Evolutionary conservation across 2,113 vertebrate species (phyloP).

Genomic region (Pseudorhombus dupliciocellatus): DNA sequence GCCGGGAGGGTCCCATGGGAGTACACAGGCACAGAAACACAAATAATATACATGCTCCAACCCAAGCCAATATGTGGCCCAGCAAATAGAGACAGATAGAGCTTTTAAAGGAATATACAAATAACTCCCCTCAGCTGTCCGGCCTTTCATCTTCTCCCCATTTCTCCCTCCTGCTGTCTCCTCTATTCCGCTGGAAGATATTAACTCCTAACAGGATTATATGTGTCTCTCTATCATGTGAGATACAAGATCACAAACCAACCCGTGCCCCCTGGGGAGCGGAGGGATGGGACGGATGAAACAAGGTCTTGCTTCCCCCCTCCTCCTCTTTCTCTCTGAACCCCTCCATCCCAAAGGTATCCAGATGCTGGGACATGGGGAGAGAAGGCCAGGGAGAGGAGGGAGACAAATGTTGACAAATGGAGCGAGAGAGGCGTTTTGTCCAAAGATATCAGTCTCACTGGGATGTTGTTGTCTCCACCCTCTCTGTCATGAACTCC

Average conservation of each 20-base stretch:
- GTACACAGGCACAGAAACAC: slow-evolving; percentile 46
- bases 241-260: slow-evolving; percentile 74
- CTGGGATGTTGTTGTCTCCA: slow-evolving; percentile 48
- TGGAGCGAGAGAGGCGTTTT: slow-evolving; percentile 68
- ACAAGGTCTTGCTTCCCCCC: slow-evolving; percentile 45
- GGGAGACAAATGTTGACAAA: slow-evolving; percentile 58
- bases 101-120: slow-evolving; percentile 23
- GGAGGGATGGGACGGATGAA: slow-evolving; percentile 56
- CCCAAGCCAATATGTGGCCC: slow-evolving; percentile 49
- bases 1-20: slow-evolving; percentile 66
- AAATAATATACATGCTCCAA: slow-evolving; percentile 46
- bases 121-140: slow-evolving; percentile 23
- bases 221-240: slow-evolving; percentile 76
- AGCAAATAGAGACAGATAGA: slow-evolving; percentile 31
- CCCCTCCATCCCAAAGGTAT: slow-evolving; percentile 66
- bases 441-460: slow-evolving; percentile 71
- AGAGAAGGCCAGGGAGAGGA: slow-evolving; percentile 47
- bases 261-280: slow-evolving; percentile 60
- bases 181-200: slow-evolving; percentile 63
- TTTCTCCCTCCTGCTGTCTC: slow-evolving; percentile 56
- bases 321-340: slow-evolving; percentile 8
- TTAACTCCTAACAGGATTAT: slow-evolving; percentile 76
- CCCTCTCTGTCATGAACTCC: slow-evolving; percentile 47
- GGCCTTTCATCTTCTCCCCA: slow-evolving; percentile 61
- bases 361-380: slow-evolving; percentile 61